Conservation (phyloP, 1,140 invertebrate species). For the Diprion similis region DNA sequence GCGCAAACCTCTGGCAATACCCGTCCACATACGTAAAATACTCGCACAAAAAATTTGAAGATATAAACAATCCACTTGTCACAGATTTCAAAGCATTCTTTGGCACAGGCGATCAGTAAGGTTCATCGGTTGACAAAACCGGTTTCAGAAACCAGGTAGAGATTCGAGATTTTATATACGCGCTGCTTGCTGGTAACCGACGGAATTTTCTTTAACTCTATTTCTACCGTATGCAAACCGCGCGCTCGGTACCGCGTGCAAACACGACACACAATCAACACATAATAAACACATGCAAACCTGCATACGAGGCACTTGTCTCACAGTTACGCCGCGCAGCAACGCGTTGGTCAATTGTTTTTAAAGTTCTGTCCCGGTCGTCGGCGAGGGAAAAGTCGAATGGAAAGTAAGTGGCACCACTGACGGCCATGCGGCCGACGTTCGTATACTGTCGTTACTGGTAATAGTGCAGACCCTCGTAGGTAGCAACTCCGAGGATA, state of each 20-base stretch:
- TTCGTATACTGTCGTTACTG: not conserved
- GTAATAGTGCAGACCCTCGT: not conserved
- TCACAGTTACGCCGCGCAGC: not conserved
- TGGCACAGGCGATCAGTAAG: conserved; percentile 21
- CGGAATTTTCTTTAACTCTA: conserved; percentile 8
- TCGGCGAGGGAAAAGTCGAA: not conserved
- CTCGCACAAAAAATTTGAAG: no score
- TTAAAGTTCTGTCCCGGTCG: conserved; percentile 21
- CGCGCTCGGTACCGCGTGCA: conserved; percentile 1
- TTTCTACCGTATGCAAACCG: conserved; percentile 21
- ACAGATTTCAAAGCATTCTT: conserved; percentile 38
- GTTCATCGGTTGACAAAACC: conserved; percentile 26
- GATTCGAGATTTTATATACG: not conserved
- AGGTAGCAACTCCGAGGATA: conserved; percentile 33
- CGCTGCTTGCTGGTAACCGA: conserved; percentile 13
- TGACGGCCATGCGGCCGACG: not conserved
- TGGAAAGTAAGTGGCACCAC: not conserved
- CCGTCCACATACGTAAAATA: no score
- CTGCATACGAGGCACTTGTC: conserved; percentile 17
- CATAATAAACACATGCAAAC: conserved; percentile 8
- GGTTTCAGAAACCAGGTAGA: conserved; percentile 26
- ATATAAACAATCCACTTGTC: conserved; percentile 32
- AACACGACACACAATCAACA: not conserved
- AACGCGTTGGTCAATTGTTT: conserved; percentile 19
- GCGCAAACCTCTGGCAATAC: no score